Percentiles rank a stretch among this genome's conserved stretches.
Conservation (phyloP, 2,797 vertebrate species). For the Vespertilio murinus region DNA sequence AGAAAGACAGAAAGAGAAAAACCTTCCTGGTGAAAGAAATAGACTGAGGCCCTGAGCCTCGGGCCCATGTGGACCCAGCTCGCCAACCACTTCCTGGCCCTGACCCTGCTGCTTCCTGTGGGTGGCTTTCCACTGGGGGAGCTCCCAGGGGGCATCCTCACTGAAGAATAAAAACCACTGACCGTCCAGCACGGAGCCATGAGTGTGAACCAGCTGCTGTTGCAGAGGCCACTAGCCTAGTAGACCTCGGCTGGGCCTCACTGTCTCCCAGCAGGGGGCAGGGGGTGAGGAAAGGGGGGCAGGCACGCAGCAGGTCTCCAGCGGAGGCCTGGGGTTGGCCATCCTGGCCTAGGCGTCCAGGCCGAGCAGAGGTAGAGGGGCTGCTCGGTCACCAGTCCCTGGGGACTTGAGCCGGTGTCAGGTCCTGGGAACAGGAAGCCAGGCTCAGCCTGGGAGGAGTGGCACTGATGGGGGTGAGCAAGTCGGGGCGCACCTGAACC, state of each 20-base stretch:
- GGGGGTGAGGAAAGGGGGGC: no score
- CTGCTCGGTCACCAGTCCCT: constrained; percentile 85
- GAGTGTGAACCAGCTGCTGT: rapidly evolving
- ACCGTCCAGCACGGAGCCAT: neutral
- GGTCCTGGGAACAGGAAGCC: constrained; percentile 95
- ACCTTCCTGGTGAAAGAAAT: no score
- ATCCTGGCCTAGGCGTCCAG: constrained; percentile 80
- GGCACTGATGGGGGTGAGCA: constrained; percentile 81
- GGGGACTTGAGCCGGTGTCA: constrained; percentile 86
- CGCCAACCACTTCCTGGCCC: rapidly evolving
- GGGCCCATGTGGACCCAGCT: neutral
- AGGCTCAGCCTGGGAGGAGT: constrained; percentile 92
- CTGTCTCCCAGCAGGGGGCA: no score
- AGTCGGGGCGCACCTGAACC: constrained; percentile 80
- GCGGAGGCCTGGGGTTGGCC: constrained; percentile 58
- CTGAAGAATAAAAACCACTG: neutral
- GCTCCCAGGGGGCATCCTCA: neutral
- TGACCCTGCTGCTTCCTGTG: neutral
- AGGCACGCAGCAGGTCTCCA: no score
- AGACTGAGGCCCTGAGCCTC: neutral
- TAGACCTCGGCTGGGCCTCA: neutral
- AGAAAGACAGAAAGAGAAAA: constrained; percentile 35
- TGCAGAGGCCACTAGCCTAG: rapidly evolving
- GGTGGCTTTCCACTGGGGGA: neutral
- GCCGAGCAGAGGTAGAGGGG: constrained; percentile 79